These are phyloP conservation scores for Agrochola macilenta DNA, from an alignment of 2,888 invertebrate species.

Conservation along the genomic window DNA sequence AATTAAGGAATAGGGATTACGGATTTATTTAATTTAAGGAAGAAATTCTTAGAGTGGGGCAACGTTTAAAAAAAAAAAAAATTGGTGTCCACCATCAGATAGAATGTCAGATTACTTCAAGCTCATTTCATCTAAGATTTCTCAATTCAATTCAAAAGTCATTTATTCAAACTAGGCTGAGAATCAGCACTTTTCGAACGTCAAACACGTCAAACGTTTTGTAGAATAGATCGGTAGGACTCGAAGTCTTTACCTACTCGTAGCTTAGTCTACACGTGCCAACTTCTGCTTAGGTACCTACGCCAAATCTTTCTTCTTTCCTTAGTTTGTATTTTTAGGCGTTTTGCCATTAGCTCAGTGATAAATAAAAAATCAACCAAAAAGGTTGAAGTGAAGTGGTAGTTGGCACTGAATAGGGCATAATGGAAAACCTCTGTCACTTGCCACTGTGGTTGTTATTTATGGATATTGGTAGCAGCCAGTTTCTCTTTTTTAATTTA, in stretches of 20 bases:
- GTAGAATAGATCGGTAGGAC: background rate
- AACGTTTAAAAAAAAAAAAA: too few relatives aligned
- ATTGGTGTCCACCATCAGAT: background rate
- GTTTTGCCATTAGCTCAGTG: slow-evolving; percentile 22
- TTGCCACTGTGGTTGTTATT: slow-evolving; percentile 57
- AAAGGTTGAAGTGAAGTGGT: slow-evolving; percentile 48
- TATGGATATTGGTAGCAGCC: slow-evolving; percentile 51
- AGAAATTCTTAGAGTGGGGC: too few relatives aligned
- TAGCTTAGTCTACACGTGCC: background rate
- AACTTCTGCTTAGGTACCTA: background rate
- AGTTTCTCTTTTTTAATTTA: slow-evolving; percentile 53
- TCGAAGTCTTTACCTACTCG: background rate
- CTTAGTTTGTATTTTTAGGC: slow-evolving; percentile 39
- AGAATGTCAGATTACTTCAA: background rate
- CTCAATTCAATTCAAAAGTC: too few relatives aligned
- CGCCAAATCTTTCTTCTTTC: slow-evolving; percentile 1
- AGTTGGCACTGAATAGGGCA: slow-evolving; percentile 55
- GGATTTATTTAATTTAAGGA: too few relatives aligned
- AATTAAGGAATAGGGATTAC: too few relatives aligned
- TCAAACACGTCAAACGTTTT: too few relatives aligned
- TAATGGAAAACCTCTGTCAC: slow-evolving; percentile 66
- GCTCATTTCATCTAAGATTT: background rate
- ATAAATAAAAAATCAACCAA: slow-evolving; percentile 52
- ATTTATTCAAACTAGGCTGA: too few relatives aligned
- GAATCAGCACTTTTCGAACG: too few relatives aligned